Base-by-base conservation (phyloP, 2,797 vertebrate genomes). In the Pelobates cultripes region DNA sequence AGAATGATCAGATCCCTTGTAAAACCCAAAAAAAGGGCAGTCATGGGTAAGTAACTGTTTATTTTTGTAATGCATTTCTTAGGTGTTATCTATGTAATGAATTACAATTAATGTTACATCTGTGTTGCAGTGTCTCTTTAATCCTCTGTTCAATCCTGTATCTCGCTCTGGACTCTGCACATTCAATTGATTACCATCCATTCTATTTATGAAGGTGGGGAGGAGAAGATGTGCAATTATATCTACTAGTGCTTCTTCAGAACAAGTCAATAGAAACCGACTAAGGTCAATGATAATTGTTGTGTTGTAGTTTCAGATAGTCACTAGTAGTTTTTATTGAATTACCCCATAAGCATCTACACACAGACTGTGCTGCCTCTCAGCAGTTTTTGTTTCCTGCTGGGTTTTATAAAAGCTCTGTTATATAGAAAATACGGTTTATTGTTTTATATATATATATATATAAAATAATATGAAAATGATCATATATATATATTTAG, bases 191-290 rank as follows among this genome's bases (percentile, higher is more conserved):
- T 47, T 57, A 57, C 55, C 13, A 4, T 14, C 7, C 55, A 57
- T 57, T 57, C 7, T 57, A 14, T 57, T 57, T 57, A 57, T 5
- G 55, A 14, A 57, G 7, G 3, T 9, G 5, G 55, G 13, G 7
- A 14, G 55, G 55, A 10, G 55, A 57, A 14, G 13, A 57, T 57
- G 45, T 47, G 55, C 7, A 57, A 57, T 57, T 47, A 47, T 3
- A 76, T 76, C 64, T 28, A 42, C 6, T 15, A n/a, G 17, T 76
- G 61, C 74, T 53, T 63, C 47, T 28, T 76, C 74, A 66, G 61
- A 43, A 53, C 47, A 51, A 47, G 74, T 4, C 61, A 66, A 2
- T 44, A n/a, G 28, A 66, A 51, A 47, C 28, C 67, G 44, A 47
- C 51, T 17, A 10, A 75, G 61, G 57, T 64, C 73, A 45, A 17